Evolutionary conservation across 2,113 vertebrate genomes (phyloP), one percentile per base, ranked within the genome.

Genomic region (Etheostoma cragini): DNA sequence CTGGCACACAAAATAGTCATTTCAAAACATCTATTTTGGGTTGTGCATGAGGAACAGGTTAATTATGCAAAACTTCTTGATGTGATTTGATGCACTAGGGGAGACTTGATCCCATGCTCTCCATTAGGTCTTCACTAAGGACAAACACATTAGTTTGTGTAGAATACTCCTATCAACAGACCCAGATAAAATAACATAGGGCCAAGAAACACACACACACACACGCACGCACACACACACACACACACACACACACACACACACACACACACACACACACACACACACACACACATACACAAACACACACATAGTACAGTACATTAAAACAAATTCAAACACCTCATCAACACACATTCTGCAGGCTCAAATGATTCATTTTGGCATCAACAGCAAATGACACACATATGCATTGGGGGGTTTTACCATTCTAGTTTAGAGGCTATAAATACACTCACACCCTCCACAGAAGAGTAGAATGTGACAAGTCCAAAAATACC

Each of bases 291-390:
- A 80, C 72, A 83, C 78, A 80, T 84, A n/a, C n/a, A n/a, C n/a
- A n/a, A n/a, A n/a, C n/a, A n/a, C 64, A 81, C 61, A 62, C 19
- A 77, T 12, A 35, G 26, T 38, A 53, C 24, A 46, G 49, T 52
- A 45, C 54, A 62, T 68, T 83, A 64, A 8, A 77, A 72, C 72
- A 2, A 76, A 81, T 82, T 46, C 75, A 87, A 83, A 83, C 69
- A 60, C 68, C 57, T 92, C 81, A 83, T 93, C 86, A 89, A 84
- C 82, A 79, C 72, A 83, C 78, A 80, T 84, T 71, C 81, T 82
- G 24, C 47, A 71, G 64, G 77, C 78, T 90, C 63, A 68, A 78
- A 86, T 86, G 70, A 84, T 86, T 89, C 62, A 76, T 30, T 82
- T 63, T 58, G 47, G 60, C 63, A 81, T 80, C 56, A 80, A 61